These are phyloP conservation scores for Helleia helle DNA, from an alignment of 2,888 invertebrate genomes.

Conservation along the genomic window DNA sequence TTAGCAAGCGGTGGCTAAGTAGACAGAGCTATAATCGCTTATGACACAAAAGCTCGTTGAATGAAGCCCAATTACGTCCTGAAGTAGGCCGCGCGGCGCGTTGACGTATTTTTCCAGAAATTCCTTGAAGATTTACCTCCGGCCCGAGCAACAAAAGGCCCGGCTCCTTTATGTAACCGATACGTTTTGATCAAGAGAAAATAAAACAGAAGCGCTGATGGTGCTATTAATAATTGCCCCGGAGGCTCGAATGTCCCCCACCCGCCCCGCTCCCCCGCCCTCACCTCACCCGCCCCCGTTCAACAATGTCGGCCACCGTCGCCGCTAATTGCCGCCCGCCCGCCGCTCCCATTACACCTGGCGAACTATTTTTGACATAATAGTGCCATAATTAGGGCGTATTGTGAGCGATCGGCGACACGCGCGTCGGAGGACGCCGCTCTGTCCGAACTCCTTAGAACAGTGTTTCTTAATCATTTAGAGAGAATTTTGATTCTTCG, in stretches of 20 bases:
- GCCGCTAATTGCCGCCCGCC: background rate
- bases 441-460: too few species aligned
- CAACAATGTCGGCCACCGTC: background rate
- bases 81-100: background rate
- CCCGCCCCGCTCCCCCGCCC: background rate
- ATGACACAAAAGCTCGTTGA: background rate
- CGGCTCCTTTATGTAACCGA: slow-evolving; percentile 7
- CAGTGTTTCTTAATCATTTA: too few species aligned
- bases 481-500: too few species aligned
- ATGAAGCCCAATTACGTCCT: too few species aligned
- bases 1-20: too few species aligned
- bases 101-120: background rate
- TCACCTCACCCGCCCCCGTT: background rate
- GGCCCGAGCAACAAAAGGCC: background rate
- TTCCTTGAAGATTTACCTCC: background rate
- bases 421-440: too few species aligned
- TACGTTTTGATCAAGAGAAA: background rate
- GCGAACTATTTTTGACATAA: slow-evolving; percentile 1
- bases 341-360: background rate
- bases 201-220: background rate
- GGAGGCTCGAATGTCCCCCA: background rate
- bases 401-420: background rate
- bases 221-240: background rate
- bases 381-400: slow-evolving; percentile 1
- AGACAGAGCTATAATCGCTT: background rate